phyloP scores from a whole-genome alignment of 2,797 vertebrate species.

The Labroides dimidiatus region DNA sequence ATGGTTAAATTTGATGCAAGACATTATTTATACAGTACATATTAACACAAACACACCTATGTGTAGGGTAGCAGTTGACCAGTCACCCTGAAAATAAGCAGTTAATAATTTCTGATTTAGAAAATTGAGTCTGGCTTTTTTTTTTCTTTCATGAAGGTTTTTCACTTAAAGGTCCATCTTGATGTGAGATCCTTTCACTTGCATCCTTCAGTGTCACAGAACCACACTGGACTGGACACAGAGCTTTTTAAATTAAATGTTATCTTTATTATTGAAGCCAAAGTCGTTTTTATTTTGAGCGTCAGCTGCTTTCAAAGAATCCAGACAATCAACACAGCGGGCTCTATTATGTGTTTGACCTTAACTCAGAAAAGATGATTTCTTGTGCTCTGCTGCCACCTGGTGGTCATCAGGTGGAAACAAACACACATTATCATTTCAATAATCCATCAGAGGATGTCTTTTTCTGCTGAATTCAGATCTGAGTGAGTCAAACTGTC shows the following conservation, averaged over 20 bases:
- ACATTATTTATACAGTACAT: background rate
- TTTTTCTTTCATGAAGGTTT: no score
- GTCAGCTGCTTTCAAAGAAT: background rate
- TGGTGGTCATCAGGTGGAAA: conserved; percentile 48
- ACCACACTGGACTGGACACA: background rate
- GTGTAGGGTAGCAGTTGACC: no score
- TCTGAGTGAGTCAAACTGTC: background rate
- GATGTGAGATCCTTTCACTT: background rate
- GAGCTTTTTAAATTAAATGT: background rate
- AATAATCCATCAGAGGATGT: no score
- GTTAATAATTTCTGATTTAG: no score
- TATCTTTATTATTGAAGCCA: background rate
- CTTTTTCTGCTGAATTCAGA: background rate
- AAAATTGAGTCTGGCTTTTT: background rate
- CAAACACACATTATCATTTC: background rate
- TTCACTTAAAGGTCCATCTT: background rate
- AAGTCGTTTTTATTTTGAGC: no score
- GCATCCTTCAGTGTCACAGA: background rate
- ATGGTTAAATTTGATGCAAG: background rate
- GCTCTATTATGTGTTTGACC: background rate
- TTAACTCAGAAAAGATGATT: conserved; percentile 1
- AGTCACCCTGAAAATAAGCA: no score
- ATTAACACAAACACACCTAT: background rate
- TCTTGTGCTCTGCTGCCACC: conserved; percentile 60
- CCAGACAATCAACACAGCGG: background rate